A percentile compares a stretch with the other conserved stretches of the same genome.
These are phyloP conservation scores for Polymixis lichenea DNA, from an alignment of 2,888 invertebrate species.

Conservation along the genomic window DNA sequence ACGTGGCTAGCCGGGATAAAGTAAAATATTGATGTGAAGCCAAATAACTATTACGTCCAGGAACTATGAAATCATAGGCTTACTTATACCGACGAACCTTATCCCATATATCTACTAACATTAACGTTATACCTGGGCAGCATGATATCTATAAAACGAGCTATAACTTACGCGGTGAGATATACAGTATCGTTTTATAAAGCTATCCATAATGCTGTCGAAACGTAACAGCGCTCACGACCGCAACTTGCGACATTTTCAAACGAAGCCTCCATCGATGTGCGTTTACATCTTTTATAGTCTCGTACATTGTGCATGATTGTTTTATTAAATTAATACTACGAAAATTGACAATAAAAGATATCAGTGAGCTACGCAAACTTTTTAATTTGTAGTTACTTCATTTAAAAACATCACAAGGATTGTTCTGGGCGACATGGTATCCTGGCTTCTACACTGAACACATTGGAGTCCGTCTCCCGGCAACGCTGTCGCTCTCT, in stretches of 20 bases:
- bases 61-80: constrained; percentile 70
- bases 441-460: constrained; percentile 82
- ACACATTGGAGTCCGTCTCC: constrained; percentile 85
- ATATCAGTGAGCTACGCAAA: constrained; percentile 67
- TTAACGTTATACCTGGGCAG: constrained; percentile 80
- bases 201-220: constrained; percentile 77
- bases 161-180: constrained; percentile 85
- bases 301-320: constrained; percentile 67
- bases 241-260: constrained; percentile 80
- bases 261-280: constrained; percentile 74
- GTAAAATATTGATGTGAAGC: constrained; percentile 67
- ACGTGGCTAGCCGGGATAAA: constrained; percentile 68
- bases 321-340: constrained; percentile 62
- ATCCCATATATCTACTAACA: constrained; percentile 76
- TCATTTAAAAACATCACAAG: constrained; percentile 84
- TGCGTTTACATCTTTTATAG: constrained; percentile 74
- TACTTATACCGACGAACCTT: constrained; percentile 71
- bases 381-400: constrained; percentile 65
- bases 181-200: constrained; percentile 80
- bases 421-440: constrained; percentile 75
- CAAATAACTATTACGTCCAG: constrained; percentile 62
- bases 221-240: constrained; percentile 69
- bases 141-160: constrained; percentile 80
- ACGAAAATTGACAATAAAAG: constrained; percentile 71
- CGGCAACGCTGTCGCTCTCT: constrained; percentile 75